Base-by-base conservation (phyloP, 1,140 invertebrate species). In the Sitodiplosis mosellana region DNA sequence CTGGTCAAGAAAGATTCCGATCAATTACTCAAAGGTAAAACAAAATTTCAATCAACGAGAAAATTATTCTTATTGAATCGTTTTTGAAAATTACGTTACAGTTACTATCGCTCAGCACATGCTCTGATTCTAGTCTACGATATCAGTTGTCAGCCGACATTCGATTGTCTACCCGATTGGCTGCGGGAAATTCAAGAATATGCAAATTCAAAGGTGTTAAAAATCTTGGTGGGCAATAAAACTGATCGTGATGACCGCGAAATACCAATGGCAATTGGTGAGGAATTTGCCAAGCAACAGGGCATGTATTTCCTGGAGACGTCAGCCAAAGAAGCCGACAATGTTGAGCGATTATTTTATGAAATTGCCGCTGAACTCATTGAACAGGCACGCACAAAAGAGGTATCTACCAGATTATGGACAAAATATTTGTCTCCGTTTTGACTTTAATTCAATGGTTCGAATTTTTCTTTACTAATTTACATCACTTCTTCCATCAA, bases 221-320 rank as follows among this genome's bases (percentile, higher is more conserved):
- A 86, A 67, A 86, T 91, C 70, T 75, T 93, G 71, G 87, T 93
- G 56, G 87, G 87, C 52, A 96, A 96, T 68, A 96, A 96, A 75
- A 93, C 87, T 58, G 91, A 97, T 66, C 74, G 89, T 53, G 89
- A 93, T 63, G 88, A 93, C 60, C 73, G 89, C 55, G 91, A 95
- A 74, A 91, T 97, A 59, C 91, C 91, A 7, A 79, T 80, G 11
- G 80, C 87, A 62, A 87, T 95, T 41, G 92, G 89, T n/a, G 86
- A 93, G 68, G 86, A 94, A 62, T 97, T 95, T 76, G 88, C 91
- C 36, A 81, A 89, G 61, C 75, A 83, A 54, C 87, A 95, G 64
- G 86, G 88, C 54, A 96, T 97, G 90, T 91, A 92, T 66, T 93
- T 96, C 67, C 78, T 97, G 61, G 94, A 99, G 73, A 97, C 94